phyloP scores from a whole-genome alignment of 2,888 invertebrate genomes.

The Pachydiplax longipennis region DNA sequence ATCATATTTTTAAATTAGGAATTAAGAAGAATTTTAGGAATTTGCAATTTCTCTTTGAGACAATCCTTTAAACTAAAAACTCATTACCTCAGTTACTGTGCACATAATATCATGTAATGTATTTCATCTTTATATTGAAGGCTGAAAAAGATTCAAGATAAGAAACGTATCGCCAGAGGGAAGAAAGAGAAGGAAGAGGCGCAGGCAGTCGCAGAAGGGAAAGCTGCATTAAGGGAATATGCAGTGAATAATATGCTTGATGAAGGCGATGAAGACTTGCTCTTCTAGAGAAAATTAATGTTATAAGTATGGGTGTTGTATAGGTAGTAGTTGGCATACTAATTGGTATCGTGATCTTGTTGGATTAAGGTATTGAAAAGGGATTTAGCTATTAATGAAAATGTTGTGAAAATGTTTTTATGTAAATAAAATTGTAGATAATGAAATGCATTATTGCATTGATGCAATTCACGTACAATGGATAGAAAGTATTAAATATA shows the following conservation, averaged over 20 bases:
- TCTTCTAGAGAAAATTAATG: constrained; percentile 72
- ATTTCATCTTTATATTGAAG: constrained; percentile 58
- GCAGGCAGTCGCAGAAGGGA: constrained; percentile 61
- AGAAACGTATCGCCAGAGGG: constrained; percentile 84
- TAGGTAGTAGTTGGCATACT: not conserved
- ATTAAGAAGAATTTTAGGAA: too few relatives aligned
- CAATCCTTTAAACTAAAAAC: not conserved
- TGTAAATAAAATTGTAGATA: too few relatives aligned
- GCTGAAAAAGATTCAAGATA: constrained; percentile 93
- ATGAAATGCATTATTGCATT: too few relatives aligned
- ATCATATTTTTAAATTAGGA: not conserved
- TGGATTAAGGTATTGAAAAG: not conserved
- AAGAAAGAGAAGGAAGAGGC: constrained; percentile 71
- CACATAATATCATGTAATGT: not conserved
- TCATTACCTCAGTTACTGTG: not conserved
- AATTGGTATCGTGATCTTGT: constrained; percentile 38
- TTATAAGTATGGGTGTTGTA: constrained; percentile 49
- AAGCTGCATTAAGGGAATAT: constrained; percentile 57
- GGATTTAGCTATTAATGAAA: not conserved
- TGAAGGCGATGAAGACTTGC: constrained; percentile 88
- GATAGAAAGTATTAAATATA: too few relatives aligned
- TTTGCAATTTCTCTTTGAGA: too few relatives aligned
- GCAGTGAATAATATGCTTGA: constrained; percentile 75
- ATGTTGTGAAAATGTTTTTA: too few relatives aligned
- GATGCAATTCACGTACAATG: too few relatives aligned